Evolutionary conservation across 2,888 invertebrate genomes (phyloP), one percentile per base, ranked within the genome.

Genomic region (Muschampia plurimacula): DNA sequence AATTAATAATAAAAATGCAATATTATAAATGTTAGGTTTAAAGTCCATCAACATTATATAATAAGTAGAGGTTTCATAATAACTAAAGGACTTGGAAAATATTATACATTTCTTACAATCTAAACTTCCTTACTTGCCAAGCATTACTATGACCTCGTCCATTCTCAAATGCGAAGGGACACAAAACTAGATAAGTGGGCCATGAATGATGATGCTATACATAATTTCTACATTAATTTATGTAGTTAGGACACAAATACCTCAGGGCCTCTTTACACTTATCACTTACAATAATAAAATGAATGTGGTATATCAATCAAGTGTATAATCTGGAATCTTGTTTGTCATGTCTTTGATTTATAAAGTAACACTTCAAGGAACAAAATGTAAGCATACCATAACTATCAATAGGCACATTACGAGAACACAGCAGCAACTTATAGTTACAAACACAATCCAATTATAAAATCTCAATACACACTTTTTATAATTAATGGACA

Each of bases 401-500:
- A 59, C 59, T 13, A 0, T 32, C n/a, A 15, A 44, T 12, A 70
- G 70, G 70, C 65, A 70, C 65, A 69, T 57, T 59, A 65, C 2
- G 7, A 57, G 12, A 32, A 22, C 46, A 69, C 39, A 39, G 8
- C 3, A 59, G 55, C 49, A 65, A 59, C 65, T 70, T 36, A 70
- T 41, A 49, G 39, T 65, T 71, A 66, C 71, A 66, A 44, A 60
- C 46, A 49, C n/a, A 62, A 66, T 60, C 32, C 59, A 71, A 71
- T 28, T 65, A 32, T 13, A 3, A 77, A 73, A 74, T 75, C 74
- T 75, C 74, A 74, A 63, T 62, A 62, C 67, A 28, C 66, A 72
- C 62, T 62, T 60, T 72, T 71, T 57, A 76, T 36, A 74, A 66
- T 55, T 72, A 76, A 65, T 70, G 73, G 75, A 75, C 72, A 74